Conservation (phyloP, 1,140 invertebrate genomes). For the Conopomorpha cramerella region DNA sequence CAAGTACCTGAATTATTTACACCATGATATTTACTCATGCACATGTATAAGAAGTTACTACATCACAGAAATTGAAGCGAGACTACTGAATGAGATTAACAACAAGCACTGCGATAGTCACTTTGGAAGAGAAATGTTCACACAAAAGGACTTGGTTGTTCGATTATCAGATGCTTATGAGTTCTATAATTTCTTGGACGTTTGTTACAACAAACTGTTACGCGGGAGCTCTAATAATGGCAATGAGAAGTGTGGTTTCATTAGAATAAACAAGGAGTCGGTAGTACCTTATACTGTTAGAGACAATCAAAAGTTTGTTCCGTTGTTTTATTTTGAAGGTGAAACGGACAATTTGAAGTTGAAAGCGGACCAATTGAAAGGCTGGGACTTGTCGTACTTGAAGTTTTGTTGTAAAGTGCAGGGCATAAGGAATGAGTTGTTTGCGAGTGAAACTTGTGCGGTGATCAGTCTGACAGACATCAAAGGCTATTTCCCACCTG, state of each 20-base stretch:
- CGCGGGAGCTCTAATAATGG: conserved; percentile 67
- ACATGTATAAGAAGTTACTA: conserved; percentile 92
- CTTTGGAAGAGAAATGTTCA: conserved; percentile 89
- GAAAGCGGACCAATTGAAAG: conserved; percentile 81
- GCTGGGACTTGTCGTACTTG: conserved; percentile 90
- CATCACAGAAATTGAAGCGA: conserved; percentile 88
- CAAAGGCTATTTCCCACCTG: conserved; percentile 86
- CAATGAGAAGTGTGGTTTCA: conserved; percentile 88
- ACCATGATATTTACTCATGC: conserved; percentile 83
- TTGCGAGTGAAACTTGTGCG: conserved; percentile 85
- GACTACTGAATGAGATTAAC: conserved; percentile 93
- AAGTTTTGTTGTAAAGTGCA: conserved; percentile 95
- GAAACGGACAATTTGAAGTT: conserved; percentile 88
- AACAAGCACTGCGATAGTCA: conserved; percentile 87
- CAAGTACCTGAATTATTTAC: conserved; percentile 80
- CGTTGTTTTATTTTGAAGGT: conserved; percentile 92
- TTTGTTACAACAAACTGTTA: conserved; percentile 83
- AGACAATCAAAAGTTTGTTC: conserved; percentile 84
- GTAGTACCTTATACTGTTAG: conserved; percentile 91
- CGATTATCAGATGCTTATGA: conserved; percentile 83
- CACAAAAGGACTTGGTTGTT: conserved; percentile 87
- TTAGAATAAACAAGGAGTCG: conserved; percentile 91
- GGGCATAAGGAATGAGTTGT: conserved; percentile 88
- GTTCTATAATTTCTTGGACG: conserved; percentile 89
- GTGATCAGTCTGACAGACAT: conserved; percentile 89